Percentiles rank a stretch among this genome's conserved stretches.
These are phyloP conservation scores for Scolopax bukidnonensis DNA, from an alignment of 2,797 vertebrate genomes.

Conservation along the genomic window DNA sequence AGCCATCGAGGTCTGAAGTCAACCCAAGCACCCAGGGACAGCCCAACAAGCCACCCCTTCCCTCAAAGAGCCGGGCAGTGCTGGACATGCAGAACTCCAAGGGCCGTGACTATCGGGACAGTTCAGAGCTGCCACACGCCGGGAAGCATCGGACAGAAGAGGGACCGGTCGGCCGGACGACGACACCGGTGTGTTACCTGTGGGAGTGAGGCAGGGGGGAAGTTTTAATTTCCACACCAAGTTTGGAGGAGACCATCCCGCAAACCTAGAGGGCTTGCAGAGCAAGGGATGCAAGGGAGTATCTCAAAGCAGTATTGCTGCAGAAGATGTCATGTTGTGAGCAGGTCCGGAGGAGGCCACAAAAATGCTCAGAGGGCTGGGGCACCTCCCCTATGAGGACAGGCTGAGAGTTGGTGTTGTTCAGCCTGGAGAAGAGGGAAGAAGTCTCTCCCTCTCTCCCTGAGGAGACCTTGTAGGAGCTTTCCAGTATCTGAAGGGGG, in stretches of 20 bases:
- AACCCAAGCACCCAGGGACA: conserved; percentile 44
- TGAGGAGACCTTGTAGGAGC: background rate
- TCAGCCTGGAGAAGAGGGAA: background rate
- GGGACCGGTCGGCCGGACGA: conserved; percentile 34
- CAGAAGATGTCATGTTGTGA: background rate
- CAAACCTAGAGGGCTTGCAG: background rate
- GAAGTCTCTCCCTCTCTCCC: too few relatives aligned
- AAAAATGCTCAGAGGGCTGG: background rate
- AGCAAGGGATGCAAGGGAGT: background rate
- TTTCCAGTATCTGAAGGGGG: background rate
- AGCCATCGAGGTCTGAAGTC: conserved; percentile 85
- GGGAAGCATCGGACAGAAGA: conserved; percentile 76
- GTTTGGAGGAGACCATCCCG: background rate
- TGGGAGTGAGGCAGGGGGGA: background rate
- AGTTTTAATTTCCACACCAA: background rate
- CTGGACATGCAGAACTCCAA: conserved; percentile 81
- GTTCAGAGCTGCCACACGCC: conserved; percentile 81
- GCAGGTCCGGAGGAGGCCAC: background rate
- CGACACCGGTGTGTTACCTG: conserved; percentile 63
- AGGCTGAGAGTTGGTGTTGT: background rate
- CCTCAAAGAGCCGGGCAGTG: conserved; percentile 82
- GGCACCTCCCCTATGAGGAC: background rate
- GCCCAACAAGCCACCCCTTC: conserved; percentile 85
- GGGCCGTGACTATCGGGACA: conserved; percentile 89
- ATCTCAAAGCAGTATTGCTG: background rate